phyloP scores from a whole-genome alignment of 1,140 invertebrate genomes.

The Bombus impatiens region DNA sequence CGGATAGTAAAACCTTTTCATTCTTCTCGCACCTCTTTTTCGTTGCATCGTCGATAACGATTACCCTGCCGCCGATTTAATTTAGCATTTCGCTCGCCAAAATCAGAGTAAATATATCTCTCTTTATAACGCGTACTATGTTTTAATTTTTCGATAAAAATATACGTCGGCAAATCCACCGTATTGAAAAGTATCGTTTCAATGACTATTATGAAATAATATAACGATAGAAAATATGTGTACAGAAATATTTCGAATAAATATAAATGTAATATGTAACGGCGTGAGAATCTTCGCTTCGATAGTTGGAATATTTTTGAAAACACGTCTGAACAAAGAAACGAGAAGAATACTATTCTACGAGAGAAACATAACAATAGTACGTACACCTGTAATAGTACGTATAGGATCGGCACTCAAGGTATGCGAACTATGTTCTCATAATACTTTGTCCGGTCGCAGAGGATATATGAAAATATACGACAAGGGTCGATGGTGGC shows the following conservation, averaged over 20 bases:
- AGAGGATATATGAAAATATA: constrained; percentile 58
- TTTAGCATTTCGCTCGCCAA: not conserved
- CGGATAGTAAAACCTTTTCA: constrained; percentile 62
- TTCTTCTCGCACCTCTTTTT: constrained; percentile 58
- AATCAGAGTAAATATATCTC: not conserved
- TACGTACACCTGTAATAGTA: constrained; percentile 37
- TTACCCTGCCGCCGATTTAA: constrained; percentile 45
- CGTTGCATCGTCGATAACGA: constrained; percentile 52
- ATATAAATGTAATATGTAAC: not conserved
- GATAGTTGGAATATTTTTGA: not conserved
- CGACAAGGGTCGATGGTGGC: constrained; percentile 43
- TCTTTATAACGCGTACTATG: not conserved
- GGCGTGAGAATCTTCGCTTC: not conserved
- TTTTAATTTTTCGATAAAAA: not conserved
- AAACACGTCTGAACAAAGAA: not conserved
- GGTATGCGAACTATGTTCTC: constrained; percentile 81
- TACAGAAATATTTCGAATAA: not conserved
- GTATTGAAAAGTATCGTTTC: not conserved
- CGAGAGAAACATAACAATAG: constrained; percentile 44
- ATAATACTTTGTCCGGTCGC: constrained; percentile 78
- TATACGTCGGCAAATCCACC: not conserved
- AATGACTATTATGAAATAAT: not conserved
- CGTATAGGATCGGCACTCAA: constrained; percentile 66
- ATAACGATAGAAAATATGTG: not conserved
- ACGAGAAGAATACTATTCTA: not conserved